Evolutionary conservation across 2,113 vertebrate species (phyloP).

Genomic region (Pipra filicauda): DNA sequence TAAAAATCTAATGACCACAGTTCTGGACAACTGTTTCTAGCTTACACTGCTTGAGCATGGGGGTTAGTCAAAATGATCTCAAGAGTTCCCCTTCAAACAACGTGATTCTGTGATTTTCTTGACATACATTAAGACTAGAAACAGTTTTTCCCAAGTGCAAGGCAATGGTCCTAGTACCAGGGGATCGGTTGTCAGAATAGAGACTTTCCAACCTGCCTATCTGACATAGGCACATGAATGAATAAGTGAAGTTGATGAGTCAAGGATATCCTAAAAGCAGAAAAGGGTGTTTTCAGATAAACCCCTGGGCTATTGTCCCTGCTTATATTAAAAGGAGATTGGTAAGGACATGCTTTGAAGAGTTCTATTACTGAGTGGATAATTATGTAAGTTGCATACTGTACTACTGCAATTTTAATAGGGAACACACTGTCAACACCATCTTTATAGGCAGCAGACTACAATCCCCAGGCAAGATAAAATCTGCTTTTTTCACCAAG

Average conservation of each 20-base stretch:
- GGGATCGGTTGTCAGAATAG: not conserved
- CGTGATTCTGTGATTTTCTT: not conserved
- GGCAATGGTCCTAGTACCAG: not conserved
- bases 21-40: not conserved
- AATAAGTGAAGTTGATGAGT: not conserved
- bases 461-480: constrained; percentile 16
- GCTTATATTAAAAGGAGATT: not conserved
- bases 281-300: not conserved
- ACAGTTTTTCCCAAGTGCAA: not conserved
- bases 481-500: constrained; percentile 44
- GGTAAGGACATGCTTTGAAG: not conserved
- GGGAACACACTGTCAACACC: constrained; percentile 27
- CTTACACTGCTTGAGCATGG: not conserved
- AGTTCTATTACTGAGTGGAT: not conserved
- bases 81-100: not conserved
- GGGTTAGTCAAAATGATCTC: not conserved
- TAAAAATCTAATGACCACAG: not conserved
- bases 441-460: constrained; percentile 7
- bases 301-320: not conserved
- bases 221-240: not conserved
- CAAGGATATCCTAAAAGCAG: not conserved
- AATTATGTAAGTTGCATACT: constrained; percentile 1
- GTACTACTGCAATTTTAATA: constrained; percentile 30
- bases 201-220: not conserved
- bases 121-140: not conserved